Conservation (phyloP, 2,797 vertebrate species). For the Australoheros facetus region DNA sequence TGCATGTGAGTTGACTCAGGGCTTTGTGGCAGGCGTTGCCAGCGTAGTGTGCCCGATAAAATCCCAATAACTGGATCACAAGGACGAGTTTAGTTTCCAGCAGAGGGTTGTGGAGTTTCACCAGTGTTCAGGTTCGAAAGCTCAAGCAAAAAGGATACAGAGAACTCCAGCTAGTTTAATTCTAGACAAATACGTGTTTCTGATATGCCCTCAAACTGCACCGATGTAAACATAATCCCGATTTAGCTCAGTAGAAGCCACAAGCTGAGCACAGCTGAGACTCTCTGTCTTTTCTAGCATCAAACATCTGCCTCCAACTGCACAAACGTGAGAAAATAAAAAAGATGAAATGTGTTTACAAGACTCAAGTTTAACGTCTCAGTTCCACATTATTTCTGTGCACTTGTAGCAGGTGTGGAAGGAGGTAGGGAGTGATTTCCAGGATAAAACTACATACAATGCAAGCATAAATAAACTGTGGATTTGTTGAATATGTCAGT, state of each 20-base stretch:
- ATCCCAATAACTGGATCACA: background rate
- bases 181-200: background rate
- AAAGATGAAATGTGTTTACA: conserved; percentile 21
- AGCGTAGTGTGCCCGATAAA: background rate
- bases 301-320: background rate
- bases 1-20: background rate
- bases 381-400: background rate
- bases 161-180: conserved; percentile 2
- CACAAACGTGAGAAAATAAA: conserved; percentile 1
- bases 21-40: background rate
- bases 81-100: background rate
- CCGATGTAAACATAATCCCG: background rate
- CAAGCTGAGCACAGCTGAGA: background rate
- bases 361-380: background rate
- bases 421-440: background rate
- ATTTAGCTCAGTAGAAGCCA: background rate
- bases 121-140: background rate
- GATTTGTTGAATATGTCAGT: conserved; percentile 12
- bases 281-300: conserved; percentile 5
- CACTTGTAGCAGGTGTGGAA: conserved; percentile 9
- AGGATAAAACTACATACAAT: conserved; percentile 32
- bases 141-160: background rate
- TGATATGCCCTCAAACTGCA: background rate
- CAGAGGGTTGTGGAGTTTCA: background rate
- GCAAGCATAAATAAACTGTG: conserved; percentile 30